phyloP scores from a whole-genome alignment of 37 sponge, comb jelly and placozoan genomes.

The Petrosia ficiformis region DNA sequence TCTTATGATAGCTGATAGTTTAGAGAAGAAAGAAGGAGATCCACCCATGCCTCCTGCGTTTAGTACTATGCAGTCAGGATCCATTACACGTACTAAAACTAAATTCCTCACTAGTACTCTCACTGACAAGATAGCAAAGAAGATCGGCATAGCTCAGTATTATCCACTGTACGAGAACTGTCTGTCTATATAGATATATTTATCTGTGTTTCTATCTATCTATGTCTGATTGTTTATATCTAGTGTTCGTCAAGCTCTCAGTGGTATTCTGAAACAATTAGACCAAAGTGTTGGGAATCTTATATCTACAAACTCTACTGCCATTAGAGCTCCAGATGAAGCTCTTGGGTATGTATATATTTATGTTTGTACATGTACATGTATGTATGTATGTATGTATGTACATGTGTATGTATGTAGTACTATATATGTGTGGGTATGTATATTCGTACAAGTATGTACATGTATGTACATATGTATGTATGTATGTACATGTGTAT shows the following conservation, averaged over 20 bases:
- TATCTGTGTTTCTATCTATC: background rate
- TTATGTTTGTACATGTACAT: background rate
- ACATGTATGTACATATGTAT: too few relatives aligned
- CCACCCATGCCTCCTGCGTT: conserved; percentile 91
- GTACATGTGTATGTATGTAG: too few relatives aligned
- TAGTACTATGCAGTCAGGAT: conserved; percentile 80
- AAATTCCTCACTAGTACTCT: conserved; percentile 80
- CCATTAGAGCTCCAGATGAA: conserved; percentile 35
- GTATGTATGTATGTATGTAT: background rate
- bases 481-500: too few relatives aligned
- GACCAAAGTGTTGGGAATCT: conserved; percentile 80
- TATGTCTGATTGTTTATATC: background rate
- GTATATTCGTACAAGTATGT: too few relatives aligned
- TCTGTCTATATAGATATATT: background rate
- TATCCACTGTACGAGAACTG: conserved; percentile 59
- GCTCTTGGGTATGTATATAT: background rate
- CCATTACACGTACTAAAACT: conserved; percentile 51
- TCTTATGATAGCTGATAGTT: conserved; percentile 87
- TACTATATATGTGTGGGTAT: too few relatives aligned
- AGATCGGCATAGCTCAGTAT: conserved; percentile 81
- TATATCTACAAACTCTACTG: conserved; percentile 64
- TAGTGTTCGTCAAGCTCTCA: conserved; percentile 82
- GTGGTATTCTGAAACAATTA: conserved; percentile 70
- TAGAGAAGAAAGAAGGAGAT: conserved; percentile 87
- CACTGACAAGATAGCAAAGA: conserved; percentile 85